Evolutionary conservation across 2,888 invertebrate species (phyloP), one percentile per base, ranked within the genome.

Genomic region (Agrotis puta): DNA sequence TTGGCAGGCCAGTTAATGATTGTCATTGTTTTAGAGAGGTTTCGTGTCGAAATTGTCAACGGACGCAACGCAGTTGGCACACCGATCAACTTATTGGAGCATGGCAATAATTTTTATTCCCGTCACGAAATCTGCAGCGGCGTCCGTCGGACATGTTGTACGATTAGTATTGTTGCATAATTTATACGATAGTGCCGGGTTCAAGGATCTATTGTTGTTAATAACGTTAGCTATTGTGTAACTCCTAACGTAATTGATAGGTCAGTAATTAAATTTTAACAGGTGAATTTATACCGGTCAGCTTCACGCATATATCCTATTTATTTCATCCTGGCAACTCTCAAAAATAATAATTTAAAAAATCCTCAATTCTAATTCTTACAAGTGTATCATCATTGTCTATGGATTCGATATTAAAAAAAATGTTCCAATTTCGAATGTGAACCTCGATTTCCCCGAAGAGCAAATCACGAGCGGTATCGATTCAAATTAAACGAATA

Each of bases 81-180:
- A 94, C 89, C 92, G 92, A 89, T 89, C 88, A 88, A 91, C 90
- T 95, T 95, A 95, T 94, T 95, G 95, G 95, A 95, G 94, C 95
- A 92, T 92, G 88, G 88, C 92, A 86, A 87, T 89, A 85, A 93
- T 93, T 92, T 92, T 93, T 91, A 95, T 94, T 94, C 94, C 85
- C 82, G 89, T 91, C 94, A 94, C 94, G 94, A 89, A 89, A 88
- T 89, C 74, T 76, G 72, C 85, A 78, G 77, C 87, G 85, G 86
- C 88, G 86, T 83, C 87, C 88, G 88, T 81, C 89, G 87, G 88
- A 91, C 90, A 91, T 91, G 92, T 89, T 88, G 88, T 89, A 85
- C 90, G 92, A 92, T 92, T 91, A 89, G 87, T 89, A 81, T 83
- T 86, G 85, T 92, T 92, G 91, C 91, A 90, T 92, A 91, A 92